These are phyloP conservation scores for Drosophila affinis DNA, from an alignment of 2,888 invertebrate genomes.

Conservation along the genomic window DNA sequence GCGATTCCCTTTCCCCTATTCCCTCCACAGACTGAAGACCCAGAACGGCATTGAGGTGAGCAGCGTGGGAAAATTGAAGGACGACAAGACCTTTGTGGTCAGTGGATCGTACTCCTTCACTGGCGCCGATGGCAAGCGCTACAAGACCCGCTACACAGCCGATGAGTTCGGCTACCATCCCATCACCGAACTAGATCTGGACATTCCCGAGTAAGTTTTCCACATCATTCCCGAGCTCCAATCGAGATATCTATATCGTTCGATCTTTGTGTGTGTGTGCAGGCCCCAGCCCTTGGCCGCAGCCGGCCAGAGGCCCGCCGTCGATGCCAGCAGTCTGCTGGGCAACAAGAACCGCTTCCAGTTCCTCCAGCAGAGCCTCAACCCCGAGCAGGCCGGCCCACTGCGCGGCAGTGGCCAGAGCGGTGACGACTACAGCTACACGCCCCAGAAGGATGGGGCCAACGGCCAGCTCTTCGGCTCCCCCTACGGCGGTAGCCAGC, in stretches of 20 bases:
- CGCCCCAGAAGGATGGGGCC: conserved; percentile 33
- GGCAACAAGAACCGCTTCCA: conserved; percentile 81
- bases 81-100: conserved; percentile 83
- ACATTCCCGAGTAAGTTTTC: conserved; percentile 80
- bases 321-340: conserved; percentile 63
- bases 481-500: conserved; percentile 26
- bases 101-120: conserved; percentile 84
- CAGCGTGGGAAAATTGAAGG: conserved; percentile 83
- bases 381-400: conserved; percentile 67
- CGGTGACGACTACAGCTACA: conserved; percentile 80
- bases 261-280: background rate
- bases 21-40: conserved; percentile 78
- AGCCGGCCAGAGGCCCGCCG: conserved; percentile 45
- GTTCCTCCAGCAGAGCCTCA: conserved; percentile 81
- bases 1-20: background rate
- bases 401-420: conserved; percentile 79
- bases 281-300: conserved; percentile 67
- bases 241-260: background rate
- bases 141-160: conserved; percentile 83
- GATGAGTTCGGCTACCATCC: conserved; percentile 84
- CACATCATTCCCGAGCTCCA: background rate
- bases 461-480: conserved; percentile 26
- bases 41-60: conserved; percentile 83
- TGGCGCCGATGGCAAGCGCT: conserved; percentile 83
- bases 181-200: conserved; percentile 83